These are phyloP conservation scores for Halesus radiatus DNA, from an alignment of 1,140 invertebrate genomes.

Conservation along the genomic window DNA sequence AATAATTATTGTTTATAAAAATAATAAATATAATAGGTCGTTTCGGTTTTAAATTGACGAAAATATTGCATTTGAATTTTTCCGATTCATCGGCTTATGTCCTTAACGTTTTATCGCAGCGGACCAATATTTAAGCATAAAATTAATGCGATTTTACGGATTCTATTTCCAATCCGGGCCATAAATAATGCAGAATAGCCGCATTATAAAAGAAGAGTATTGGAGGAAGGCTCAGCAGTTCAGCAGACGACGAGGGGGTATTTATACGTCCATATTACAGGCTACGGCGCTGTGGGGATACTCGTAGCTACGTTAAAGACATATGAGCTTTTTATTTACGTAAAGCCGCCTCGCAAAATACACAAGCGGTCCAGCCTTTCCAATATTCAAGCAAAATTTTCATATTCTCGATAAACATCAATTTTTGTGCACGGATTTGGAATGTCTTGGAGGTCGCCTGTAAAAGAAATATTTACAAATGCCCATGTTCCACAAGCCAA, in stretches of 20 bases:
- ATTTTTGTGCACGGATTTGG: not conserved
- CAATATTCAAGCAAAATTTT: slow-evolving; percentile 13
- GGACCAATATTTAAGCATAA: not conserved
- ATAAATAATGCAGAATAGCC: slow-evolving; percentile 54
- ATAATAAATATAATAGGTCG: too few species aligned
- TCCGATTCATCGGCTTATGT: too few species aligned
- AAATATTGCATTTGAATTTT: too few species aligned
- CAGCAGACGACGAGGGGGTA: not conserved
- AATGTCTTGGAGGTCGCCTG: too few species aligned
- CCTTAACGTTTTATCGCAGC: not conserved
- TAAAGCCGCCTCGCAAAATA: slow-evolving; percentile 29
- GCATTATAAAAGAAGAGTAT: slow-evolving; percentile 14
- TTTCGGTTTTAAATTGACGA: too few species aligned
- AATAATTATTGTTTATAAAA: too few species aligned
- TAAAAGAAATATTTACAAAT: too few species aligned
- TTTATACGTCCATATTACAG: too few species aligned
- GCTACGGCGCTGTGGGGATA: too few species aligned
- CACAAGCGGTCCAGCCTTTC: slow-evolving; percentile 23
- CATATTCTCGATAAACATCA: not conserved
- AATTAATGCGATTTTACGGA: slow-evolving; percentile 1
- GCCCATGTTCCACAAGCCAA: too few species aligned
- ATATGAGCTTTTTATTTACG: slow-evolving; percentile 50
- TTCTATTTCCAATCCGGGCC: slow-evolving; percentile 34
- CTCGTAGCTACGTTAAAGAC: slow-evolving; percentile 19
- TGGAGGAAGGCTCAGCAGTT: not conserved